Evolutionary conservation across 2,888 invertebrate genomes (phyloP).

Genomic region (Drosophila meridionalis): DNA sequence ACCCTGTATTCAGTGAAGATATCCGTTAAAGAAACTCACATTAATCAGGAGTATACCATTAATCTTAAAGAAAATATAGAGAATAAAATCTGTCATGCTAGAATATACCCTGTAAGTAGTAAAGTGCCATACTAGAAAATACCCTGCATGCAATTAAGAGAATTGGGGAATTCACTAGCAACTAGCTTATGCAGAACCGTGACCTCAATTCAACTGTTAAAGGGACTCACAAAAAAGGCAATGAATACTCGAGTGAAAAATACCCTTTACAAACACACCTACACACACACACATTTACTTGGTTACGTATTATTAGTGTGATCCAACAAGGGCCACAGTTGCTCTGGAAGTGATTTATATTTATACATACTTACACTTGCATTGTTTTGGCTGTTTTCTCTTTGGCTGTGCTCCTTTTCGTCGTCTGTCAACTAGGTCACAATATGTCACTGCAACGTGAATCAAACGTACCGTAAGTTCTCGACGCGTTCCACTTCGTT

Average conservation of each 20-base stretch:
- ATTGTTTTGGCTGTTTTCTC: background rate
- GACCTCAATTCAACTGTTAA: background rate
- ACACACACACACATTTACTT: background rate
- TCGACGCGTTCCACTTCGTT: constrained; percentile 87
- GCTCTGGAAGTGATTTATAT: background rate
- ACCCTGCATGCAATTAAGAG: background rate
- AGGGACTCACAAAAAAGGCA: background rate
- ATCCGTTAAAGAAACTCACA: background rate
- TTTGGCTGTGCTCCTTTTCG: background rate
- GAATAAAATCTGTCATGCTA: background rate
- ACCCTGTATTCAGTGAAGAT: background rate
- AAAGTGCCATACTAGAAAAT: no score
- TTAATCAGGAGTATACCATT: background rate
- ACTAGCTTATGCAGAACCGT: background rate
- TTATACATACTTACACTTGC: background rate
- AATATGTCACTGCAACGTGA: constrained; percentile 91
- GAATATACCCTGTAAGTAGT: background rate
- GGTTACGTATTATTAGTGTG: background rate
- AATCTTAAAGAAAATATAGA: background rate
- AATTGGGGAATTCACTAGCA: background rate
- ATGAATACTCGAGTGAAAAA: background rate
- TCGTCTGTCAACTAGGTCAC: constrained; percentile 87
- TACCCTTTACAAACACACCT: background rate
- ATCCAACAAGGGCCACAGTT: background rate
- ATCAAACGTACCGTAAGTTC: constrained; percentile 90